These are phyloP conservation scores for Sympetrum striolatum DNA, from an alignment of 2,888 invertebrate genomes.

Conservation along the genomic window DNA sequence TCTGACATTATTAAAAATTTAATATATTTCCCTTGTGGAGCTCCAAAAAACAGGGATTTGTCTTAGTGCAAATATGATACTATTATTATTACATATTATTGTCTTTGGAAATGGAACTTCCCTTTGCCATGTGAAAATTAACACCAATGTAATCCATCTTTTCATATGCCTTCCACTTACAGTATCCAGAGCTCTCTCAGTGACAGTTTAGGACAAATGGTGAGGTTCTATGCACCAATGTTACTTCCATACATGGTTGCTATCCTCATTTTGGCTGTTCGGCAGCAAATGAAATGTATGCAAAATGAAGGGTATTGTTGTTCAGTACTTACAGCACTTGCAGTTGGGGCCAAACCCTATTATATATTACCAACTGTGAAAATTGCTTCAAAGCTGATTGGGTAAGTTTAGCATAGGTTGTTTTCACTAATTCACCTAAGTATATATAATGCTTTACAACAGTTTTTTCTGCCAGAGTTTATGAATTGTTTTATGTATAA, in stretches of 20 bases:
- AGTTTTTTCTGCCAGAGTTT: too few species aligned
- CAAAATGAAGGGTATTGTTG: slow-evolving; percentile 58
- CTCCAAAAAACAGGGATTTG: too few species aligned
- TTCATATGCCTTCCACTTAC: background rate
- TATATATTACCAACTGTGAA: slow-evolving; percentile 64
- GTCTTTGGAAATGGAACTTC: too few species aligned
- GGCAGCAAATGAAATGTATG: slow-evolving; percentile 60
- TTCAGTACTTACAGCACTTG: slow-evolving; percentile 66
- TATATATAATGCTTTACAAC: too few species aligned
- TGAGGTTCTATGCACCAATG: slow-evolving; percentile 70
- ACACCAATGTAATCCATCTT: too few species aligned
- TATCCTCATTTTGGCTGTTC: slow-evolving; percentile 68
- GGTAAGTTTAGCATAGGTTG: slow-evolving; percentile 58
- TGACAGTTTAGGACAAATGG: slow-evolving; percentile 69
- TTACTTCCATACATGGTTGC: slow-evolving; percentile 72
- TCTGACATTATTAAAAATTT: too few species aligned
- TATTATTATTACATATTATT: too few species aligned
- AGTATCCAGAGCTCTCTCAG: slow-evolving; percentile 64
- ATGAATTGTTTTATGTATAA: too few species aligned
- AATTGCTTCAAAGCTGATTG: slow-evolving; percentile 59
- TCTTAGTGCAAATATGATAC: too few species aligned
- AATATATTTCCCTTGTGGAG: too few species aligned
- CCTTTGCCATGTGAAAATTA: too few species aligned
- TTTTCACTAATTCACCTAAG: too few species aligned
- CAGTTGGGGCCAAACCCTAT: slow-evolving; percentile 68